Evolutionary conservation across 2,113 vertebrate genomes (phyloP), one percentile per base, ranked within the genome.

Genomic region (Trochalopteron elliotii): DNA sequence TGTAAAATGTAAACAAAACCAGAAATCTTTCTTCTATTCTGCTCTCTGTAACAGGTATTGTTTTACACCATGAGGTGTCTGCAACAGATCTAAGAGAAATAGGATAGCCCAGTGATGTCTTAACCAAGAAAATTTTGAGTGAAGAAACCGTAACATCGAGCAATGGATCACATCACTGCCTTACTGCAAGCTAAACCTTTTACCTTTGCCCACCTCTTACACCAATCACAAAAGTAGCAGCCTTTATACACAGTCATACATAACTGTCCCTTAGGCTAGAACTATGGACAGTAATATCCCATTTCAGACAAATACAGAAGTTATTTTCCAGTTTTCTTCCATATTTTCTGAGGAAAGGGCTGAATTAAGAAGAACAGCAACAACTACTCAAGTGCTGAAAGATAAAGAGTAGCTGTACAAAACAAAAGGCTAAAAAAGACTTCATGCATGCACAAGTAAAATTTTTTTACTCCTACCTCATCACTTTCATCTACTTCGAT

Each of bases 401-500:
- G n/a, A 87, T 35, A 52, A 79, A 75, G 10, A 81, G 23, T 23
- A 84, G 35, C 53, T 76, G 28, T 11, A 45, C 35, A 55, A 83
- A 70, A 85, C 4, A 27, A 18, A 69, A 68, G 45, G 33, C 68
- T 69, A 39, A 72, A 31, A 44, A 65, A 35, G 39, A 59, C 35
- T 21, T 63, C 11, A 47, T 3, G 6, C 7, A 68, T 4, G 10
- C 20, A 50, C 21, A 80, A 56, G 31, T 35, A 9, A 74, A 83
- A 12, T 71, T 15, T 82, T 83, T 92, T 77, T 45, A 50, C 60
- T 96, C 98, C 97, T 98, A 99, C 99, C 99, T 99, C 99, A 95
- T 99, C 99, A 25, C 99, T 99, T 98, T 99, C 99, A 89, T 99
- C 99, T 92, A 99, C 99, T 97, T 99, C 99, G 35, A 99, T 99